Evolutionary conservation across 1,140 invertebrate species (phyloP).

Genomic region (Ephestia elutella): DNA sequence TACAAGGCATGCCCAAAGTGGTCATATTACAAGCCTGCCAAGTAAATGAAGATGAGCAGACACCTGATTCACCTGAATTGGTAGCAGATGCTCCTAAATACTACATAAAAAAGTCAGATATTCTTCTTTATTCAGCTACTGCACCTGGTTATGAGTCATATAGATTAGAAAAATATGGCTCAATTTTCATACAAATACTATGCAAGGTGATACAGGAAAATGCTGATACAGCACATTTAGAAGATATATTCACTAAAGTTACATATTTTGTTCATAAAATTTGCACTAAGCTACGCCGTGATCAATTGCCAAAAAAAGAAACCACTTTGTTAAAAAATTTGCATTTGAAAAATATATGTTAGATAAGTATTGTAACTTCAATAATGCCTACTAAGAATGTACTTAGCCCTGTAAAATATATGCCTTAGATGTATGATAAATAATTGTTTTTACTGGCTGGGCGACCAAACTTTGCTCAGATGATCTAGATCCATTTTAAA

Average conservation of each 20-base stretch:
- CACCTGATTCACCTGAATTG: slow-evolving; percentile 17
- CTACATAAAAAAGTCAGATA: slow-evolving; percentile 49
- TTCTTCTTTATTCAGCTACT: slow-evolving; percentile 62
- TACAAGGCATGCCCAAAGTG: slow-evolving; percentile 54
- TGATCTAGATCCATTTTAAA: too few species aligned
- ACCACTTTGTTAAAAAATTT: slow-evolving; percentile 54
- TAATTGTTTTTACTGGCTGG: too few species aligned
- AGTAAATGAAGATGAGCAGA: slow-evolving; percentile 32
- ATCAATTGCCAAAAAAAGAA: slow-evolving; percentile 55
- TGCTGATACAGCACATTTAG: slow-evolving; percentile 39
- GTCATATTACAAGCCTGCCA: slow-evolving; percentile 67
- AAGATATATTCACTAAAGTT: slow-evolving; percentile 58
- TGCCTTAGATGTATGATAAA: too few species aligned
- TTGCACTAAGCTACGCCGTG: slow-evolving; percentile 32
- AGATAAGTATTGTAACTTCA: too few species aligned
- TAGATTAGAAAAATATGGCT: slow-evolving; percentile 45
- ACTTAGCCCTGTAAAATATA: too few species aligned
- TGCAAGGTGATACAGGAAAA: slow-evolving; percentile 37
- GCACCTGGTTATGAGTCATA: slow-evolving; percentile 57
- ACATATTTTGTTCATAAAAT: slow-evolving; percentile 38
- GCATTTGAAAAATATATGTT: slow-evolving; percentile 21
- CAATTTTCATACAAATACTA: slow-evolving; percentile 58
- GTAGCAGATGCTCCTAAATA: slow-evolving; percentile 45
- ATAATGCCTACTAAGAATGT: too few species aligned
- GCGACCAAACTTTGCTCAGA: too few species aligned